Percentiles rank a stretch among this genome's conserved stretches.
phyloP scores from a whole-genome alignment of 2,797 vertebrate species.

The Enteromius fasciolatus region DNA sequence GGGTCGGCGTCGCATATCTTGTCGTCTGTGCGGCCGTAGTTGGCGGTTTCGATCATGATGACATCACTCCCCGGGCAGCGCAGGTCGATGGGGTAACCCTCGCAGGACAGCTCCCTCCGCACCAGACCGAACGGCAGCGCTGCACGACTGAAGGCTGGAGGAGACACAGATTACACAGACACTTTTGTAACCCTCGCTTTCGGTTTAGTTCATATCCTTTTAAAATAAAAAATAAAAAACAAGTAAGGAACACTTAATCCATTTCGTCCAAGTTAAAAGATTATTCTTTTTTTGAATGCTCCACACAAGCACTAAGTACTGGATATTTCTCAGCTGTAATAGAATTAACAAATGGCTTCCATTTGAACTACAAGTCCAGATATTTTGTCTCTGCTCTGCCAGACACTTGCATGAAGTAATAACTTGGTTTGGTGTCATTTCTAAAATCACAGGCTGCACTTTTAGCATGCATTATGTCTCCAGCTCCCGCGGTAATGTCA shows the following conservation, averaged over 20 bases:
- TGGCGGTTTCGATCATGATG: constrained; percentile 99
- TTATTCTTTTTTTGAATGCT: background rate
- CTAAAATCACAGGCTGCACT: constrained; percentile 1
- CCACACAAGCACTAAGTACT: background rate
- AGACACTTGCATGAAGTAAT: background rate
- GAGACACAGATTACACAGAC: constrained; percentile 22
- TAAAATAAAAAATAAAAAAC: too few species aligned
- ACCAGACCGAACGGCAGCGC: constrained; percentile 95
- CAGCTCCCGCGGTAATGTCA: background rate
- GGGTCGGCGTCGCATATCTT: constrained; percentile 99
- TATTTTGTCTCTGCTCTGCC: background rate
- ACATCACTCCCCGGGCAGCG: constrained; percentile 98
- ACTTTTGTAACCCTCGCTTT: background rate
- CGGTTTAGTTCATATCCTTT: background rate
- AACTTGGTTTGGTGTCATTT: constrained; percentile 13
- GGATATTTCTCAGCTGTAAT: background rate
- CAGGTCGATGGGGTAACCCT: constrained; percentile 97
- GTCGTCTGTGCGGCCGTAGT: constrained; percentile 98
- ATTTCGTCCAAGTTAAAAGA: too few species aligned
- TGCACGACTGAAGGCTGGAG: constrained; percentile 91
- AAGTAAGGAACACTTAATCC: too few species aligned
- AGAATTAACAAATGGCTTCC: background rate
- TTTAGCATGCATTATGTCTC: background rate
- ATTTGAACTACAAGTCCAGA: background rate
- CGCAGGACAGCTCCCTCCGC: constrained; percentile 94